phyloP scores from a whole-genome alignment of 2,888 invertebrate genomes.

The Pimpla rufipes region DNA sequence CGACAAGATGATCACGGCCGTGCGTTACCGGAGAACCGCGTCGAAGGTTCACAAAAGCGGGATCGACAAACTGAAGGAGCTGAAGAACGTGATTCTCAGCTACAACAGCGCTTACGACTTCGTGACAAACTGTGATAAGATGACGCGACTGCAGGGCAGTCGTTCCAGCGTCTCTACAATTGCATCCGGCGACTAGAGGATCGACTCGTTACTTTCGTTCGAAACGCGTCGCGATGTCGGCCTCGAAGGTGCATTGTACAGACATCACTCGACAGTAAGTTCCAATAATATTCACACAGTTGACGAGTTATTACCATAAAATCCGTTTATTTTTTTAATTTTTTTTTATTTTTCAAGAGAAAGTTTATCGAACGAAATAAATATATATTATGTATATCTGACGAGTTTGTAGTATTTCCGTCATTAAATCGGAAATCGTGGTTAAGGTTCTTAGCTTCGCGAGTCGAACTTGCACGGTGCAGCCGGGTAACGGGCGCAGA shows the following conservation, averaged over 20 bases:
- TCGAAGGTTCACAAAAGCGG: constrained; percentile 88
- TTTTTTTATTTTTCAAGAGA: constrained; percentile 15
- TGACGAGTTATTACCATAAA: constrained; percentile 32
- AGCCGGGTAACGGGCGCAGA: constrained; percentile 84
- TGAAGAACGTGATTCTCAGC: constrained; percentile 87
- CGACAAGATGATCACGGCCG: constrained; percentile 91
- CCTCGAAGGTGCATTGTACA: constrained; percentile 2
- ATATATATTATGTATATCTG: constrained; percentile 36
- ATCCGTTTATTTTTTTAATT: constrained; percentile 41
- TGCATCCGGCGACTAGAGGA: background rate
- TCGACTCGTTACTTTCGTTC: background rate
- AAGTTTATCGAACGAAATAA: constrained; percentile 36
- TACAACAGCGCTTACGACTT: constrained; percentile 88
- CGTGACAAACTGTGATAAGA: constrained; percentile 85
- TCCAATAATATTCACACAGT: constrained; percentile 7
- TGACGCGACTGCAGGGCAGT: constrained; percentile 60
- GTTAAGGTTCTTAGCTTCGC: background rate
- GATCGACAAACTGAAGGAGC: constrained; percentile 87
- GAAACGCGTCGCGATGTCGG: background rate
- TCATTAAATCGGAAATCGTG: background rate
- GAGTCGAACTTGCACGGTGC: constrained; percentile 85
- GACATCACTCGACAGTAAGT: constrained; percentile 32
- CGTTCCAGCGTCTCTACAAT: constrained; percentile 45
- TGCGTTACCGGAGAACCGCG: constrained; percentile 89
- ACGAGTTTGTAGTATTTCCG: constrained; percentile 14